Evolutionary conservation across 1,140 invertebrate species (phyloP).

Genomic region (Bemisia tabaci): DNA sequence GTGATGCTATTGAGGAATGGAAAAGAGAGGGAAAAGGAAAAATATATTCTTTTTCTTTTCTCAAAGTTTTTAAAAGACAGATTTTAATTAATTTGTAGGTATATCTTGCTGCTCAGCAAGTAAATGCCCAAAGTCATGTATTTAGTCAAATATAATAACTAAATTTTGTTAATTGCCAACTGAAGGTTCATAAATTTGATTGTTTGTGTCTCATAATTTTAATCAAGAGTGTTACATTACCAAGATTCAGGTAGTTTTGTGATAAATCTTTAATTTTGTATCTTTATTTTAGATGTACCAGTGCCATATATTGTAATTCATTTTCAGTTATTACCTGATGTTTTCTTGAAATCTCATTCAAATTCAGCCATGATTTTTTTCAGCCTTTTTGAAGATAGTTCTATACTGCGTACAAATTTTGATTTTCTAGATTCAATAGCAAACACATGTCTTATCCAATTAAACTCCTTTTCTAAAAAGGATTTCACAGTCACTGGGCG

Average conservation of each 20-base stretch:
- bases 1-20: too few relatives aligned
- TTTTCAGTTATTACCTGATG: too few relatives aligned
- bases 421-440: too few relatives aligned
- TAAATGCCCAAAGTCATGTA: background rate
- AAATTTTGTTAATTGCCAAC: background rate
- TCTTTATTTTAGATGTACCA: background rate
- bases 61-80: background rate
- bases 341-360: too few relatives aligned
- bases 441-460: too few relatives aligned
- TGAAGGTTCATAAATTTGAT: background rate
- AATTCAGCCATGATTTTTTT: too few relatives aligned
- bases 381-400: too few relatives aligned
- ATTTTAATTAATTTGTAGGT: background rate
- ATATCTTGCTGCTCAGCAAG: background rate
- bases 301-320: background rate
- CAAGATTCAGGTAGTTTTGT: background rate
- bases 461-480: too few relatives aligned
- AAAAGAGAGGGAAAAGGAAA: too few relatives aligned
- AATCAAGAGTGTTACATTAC: background rate
- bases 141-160: background rate
- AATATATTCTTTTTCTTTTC: too few relatives aligned
- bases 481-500: too few relatives aligned
- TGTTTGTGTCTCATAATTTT: background rate
- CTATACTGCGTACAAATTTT: too few relatives aligned
- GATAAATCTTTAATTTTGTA: background rate